Evolutionary conservation across 2,888 invertebrate genomes (phyloP).

Genomic region (Horisme vitalbata): DNA sequence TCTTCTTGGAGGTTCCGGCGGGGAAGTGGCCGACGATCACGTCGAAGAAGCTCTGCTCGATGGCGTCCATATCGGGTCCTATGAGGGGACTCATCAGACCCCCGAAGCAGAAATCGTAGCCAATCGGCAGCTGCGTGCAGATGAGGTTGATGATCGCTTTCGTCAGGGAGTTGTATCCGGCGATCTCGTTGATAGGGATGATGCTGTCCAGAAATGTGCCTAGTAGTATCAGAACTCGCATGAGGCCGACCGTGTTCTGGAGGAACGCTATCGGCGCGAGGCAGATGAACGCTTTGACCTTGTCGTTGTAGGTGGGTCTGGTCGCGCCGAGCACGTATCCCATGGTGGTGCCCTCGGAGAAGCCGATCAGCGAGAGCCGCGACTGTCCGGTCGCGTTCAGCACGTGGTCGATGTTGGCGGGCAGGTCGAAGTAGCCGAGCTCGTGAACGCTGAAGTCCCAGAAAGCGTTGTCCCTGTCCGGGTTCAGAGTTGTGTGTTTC

Average conservation of each 20-base stretch:
- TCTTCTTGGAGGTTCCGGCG: conserved; percentile 47
- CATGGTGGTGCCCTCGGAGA: conserved; percentile 85
- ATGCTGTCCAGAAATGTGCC: conserved; percentile 31
- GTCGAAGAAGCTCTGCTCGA: conserved; percentile 41
- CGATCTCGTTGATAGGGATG: conserved; percentile 32
- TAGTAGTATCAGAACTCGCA: conserved; percentile 20
- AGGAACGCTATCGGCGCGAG: conserved; percentile 33
- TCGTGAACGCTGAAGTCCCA: conserved; percentile 83
- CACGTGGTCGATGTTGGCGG: conserved; percentile 75
- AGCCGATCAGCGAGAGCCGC: conserved; percentile 84
- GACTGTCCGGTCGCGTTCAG: conserved; percentile 65
- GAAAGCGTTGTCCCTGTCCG: conserved; percentile 57
- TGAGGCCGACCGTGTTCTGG: conserved; percentile 15
- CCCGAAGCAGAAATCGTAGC: conserved; percentile 39
- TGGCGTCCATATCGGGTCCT: conserved; percentile 35
- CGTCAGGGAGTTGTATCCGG: conserved; percentile 29
- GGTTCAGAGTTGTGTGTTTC: conserved; percentile 71
- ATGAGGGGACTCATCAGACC: conserved; percentile 34
- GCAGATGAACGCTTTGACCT: conserved; percentile 59
- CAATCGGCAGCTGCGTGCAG: conserved; percentile 31
- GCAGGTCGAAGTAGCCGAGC: conserved; percentile 85
- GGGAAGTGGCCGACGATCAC: conserved; percentile 45
- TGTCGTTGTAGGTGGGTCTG: conserved; percentile 80
- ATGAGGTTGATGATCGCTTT: conserved; percentile 35
- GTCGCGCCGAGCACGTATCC: conserved; percentile 77